Evolutionary conservation across 2,113 vertebrate genomes (phyloP), one percentile per base, ranked within the genome.

Genomic region (Cettia cetti): DNA sequence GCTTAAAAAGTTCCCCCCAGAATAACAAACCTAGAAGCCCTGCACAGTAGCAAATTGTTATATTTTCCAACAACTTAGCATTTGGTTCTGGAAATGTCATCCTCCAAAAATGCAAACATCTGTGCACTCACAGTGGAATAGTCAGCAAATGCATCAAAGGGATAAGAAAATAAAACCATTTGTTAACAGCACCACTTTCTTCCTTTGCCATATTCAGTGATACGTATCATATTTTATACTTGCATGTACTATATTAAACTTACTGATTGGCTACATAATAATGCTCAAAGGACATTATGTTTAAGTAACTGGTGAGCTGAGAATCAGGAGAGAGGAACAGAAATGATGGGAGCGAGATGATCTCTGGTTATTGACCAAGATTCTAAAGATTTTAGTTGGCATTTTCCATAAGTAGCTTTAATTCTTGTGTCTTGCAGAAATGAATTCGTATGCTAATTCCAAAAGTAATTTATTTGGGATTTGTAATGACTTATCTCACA

Each of bases 391-490:
- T 86, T 79, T 35, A 75, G 81, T 57, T 86, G 76, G 76, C 92
- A 96, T 96, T 95, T 94, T 85, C 94, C 40, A 15, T 75, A 87
- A 94, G 86, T 42, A 70, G 61, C 50, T 86, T 97, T 96, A 94
- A 97, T 95, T 96, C 95, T 91, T 49, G 39, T 91, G 89, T 97
- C 96, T 94, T 95, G 50, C 52, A 75, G 49, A 81, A 66, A 68
- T 33, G 21, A 89, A 90, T 78, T 86, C 56, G 92, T 89, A 89
- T 92, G 92, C 63, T 82, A 96, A 95, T 97, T 96, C 93, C 95
- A 95, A 95, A 97, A 97, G 93, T 95, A 97, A 97, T 98, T 97
- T 98, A 96, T 96, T 97, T 94, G 79, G 90, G 94, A 96, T 97
- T 98, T 97, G 78, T 95, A 97, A 95, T 96, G 90, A 96, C 86